Evolutionary conservation across 2,797 vertebrate species (phyloP).

Genomic region (Peromyscus eremicus): DNA sequence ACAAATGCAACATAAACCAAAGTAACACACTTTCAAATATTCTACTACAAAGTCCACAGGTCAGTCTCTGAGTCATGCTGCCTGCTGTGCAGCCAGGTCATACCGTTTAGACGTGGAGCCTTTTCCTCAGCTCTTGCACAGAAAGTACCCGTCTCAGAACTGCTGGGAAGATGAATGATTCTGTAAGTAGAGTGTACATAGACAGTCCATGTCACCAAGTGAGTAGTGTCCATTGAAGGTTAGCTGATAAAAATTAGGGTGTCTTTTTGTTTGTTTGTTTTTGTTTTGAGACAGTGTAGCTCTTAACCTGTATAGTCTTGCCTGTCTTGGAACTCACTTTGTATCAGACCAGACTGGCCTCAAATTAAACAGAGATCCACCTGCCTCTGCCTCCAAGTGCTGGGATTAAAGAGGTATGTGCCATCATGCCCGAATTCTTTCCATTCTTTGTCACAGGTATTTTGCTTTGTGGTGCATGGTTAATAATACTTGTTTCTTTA

Average conservation of each 20-base stretch:
- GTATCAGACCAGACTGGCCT: not conserved
- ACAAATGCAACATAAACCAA: no score
- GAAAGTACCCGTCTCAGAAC: not conserved
- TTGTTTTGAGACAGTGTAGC: not conserved
- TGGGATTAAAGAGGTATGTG: not conserved
- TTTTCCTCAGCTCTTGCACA: not conserved
- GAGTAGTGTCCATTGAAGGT: not conserved
- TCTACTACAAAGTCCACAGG: not conserved
- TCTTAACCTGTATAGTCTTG: not conserved
- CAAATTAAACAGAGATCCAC: not conserved
- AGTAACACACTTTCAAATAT: no score
- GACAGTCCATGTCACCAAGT: not conserved
- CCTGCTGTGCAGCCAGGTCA: not conserved
- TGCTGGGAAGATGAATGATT: not conserved
- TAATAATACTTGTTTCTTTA: not conserved
- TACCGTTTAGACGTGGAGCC: not conserved
- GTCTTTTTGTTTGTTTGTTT: no score
- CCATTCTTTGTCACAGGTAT: not conserved
- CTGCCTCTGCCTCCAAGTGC: not conserved
- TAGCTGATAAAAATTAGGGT: not conserved
- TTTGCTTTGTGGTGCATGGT: not conserved
- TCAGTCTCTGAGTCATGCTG: not conserved
- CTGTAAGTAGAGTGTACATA: not conserved
- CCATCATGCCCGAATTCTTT: not conserved
- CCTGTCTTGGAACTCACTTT: not conserved